Conservation (phyloP, 2,888 invertebrate genomes). For the Gisinianus flammeolus region DNA sequence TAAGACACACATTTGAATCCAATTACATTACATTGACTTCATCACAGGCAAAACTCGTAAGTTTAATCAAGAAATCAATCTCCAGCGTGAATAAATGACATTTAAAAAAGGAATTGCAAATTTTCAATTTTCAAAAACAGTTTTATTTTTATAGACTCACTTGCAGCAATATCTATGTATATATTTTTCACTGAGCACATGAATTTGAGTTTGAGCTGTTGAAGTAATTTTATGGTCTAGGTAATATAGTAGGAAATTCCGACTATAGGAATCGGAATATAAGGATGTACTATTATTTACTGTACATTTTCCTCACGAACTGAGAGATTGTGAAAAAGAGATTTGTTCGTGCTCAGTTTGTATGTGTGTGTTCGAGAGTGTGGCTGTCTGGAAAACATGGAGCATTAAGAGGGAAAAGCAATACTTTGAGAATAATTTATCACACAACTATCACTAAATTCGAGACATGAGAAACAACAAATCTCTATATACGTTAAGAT, state of each 20-base stretch:
- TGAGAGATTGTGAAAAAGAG: background rate
- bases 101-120: no score
- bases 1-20: constrained; percentile 29
- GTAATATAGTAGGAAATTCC: no score
- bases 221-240: no score
- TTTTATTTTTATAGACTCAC: no score
- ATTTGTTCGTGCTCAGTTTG: background rate
- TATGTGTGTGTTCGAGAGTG: background rate
- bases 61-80: no score
- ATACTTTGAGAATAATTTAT: background rate
- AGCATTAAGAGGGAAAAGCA: background rate
- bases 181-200: background rate
- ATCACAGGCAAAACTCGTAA: no score
- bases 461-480: background rate
- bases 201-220: no score
- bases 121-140: no score
- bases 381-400: background rate
- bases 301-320: background rate
- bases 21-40: background rate
- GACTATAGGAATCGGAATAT: no score
- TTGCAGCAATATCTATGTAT: background rate
- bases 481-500: background rate
- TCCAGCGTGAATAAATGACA: no score
- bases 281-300: background rate
- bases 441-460: background rate